These are phyloP conservation scores for Leuciscus waleckii DNA, from an alignment of 2,797 vertebrate genomes.

Conservation along the genomic window DNA sequence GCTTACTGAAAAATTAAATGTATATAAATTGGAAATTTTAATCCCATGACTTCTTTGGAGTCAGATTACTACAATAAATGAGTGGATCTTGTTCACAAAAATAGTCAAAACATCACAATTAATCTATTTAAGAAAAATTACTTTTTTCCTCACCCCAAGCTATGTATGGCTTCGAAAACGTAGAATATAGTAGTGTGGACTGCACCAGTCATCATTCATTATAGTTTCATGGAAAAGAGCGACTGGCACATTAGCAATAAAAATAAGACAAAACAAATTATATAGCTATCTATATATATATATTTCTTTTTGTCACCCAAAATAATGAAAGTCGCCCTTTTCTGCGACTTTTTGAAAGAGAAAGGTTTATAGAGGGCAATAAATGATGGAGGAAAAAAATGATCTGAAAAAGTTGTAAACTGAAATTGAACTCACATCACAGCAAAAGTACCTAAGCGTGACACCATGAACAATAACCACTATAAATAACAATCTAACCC, in stretches of 20 bases:
- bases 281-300: too few species aligned
- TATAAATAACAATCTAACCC: not conserved
- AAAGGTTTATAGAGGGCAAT: not conserved
- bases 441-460: not conserved
- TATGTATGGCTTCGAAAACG: not conserved
- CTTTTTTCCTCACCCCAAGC: not conserved
- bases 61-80: not conserved
- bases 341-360: conserved; percentile 1
- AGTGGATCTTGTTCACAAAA: not conserved
- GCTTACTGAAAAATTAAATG: not conserved
- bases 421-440: not conserved
- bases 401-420: not conserved
- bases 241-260: not conserved
- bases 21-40: not conserved
- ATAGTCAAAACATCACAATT: not conserved
- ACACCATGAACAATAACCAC: not conserved
- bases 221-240: not conserved
- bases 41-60: not conserved
- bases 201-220: not conserved
- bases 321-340: not conserved
- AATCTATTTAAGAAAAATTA: not conserved
- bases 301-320: not conserved
- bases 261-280: not conserved
- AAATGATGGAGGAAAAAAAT: not conserved
- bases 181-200: not conserved